Evolutionary conservation across 2,888 invertebrate species (phyloP), one percentile per base, ranked within the genome.

Genomic region (Nephrotoma guestfalica): DNA sequence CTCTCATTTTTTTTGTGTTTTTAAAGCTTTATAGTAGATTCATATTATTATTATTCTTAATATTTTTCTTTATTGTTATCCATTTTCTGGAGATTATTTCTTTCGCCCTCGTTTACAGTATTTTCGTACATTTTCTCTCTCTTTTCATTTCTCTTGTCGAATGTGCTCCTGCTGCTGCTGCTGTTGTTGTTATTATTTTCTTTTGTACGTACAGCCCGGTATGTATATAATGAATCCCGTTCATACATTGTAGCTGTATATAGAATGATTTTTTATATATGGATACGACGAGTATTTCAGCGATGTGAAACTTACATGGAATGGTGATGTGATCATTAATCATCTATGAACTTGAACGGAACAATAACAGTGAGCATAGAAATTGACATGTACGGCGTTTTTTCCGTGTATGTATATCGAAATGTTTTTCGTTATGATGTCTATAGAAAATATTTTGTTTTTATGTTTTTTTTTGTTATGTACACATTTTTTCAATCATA

Each of bases 261-360:
- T 47, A 47, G 47, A 47, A 47, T n/a, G 2, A 5, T 47, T 13
- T 47, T 11, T 47, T 13, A 13, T 47, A 3, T 47, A 47, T 47
- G 47, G 13, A 57, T 57, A 57, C 51, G 43, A 15, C 51, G 51
- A 57, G 51, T 42, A 41, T 85, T 85, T 85, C 85, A 85, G 85
- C 85, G 42, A 85, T 85, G 85, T 41, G 85, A 85, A 85, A 85
- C 85, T 85, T 85, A 85, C 85, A 41, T 41, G 40, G 18, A 85
- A 85, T 42, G 41, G 3, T 85, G 41, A 85, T 85, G 41, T 11
- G 42, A 41, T 85, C 85, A 85, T 85, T 85, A 85, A 85, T 85
- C 85, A 85, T 85, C 30, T 83, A 85, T 85, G 85, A 85, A 85
- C 85, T 85, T 85, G 85, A 85, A 85, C 85, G 42, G 85, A 85